Base-by-base conservation (phyloP, 2,113 vertebrate genomes). In the Salvelinus sp. region DNA sequence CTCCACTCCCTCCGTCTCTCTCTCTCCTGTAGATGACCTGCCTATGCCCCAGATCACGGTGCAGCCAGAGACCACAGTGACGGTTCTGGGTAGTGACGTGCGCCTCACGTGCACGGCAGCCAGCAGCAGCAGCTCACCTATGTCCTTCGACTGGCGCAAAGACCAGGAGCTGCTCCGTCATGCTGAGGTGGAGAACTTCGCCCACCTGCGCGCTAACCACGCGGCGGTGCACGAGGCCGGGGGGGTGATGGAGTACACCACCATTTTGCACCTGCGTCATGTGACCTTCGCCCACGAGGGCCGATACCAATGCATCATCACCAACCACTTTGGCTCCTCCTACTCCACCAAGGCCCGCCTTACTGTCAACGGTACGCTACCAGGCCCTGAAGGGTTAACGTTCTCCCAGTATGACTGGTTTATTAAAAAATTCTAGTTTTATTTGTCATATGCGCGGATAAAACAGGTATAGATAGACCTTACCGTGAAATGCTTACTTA, bases 301-400 rank as follows among this genome's bases (percentile, higher is more conserved):
- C 0, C 96, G 95, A 12, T 99, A 99, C 89, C 98, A 99, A 88
- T 99, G 98, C 72, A 91, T 99, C 91, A 97, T 99, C 94, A 96
- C 95, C 92, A 99, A 99, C 90, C 95, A 99, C 88, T 99, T 99
- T 0, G 98, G 98, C 83, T 97, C 97, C 63, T 96, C 97, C 72
- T 99, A 99, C 93, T 99, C 98, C 18, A 95, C 78, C 86, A 98
- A 98, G 86, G 97, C 97, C 62, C 92, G 93, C 0, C 94, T 99
- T 87, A 93, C 95, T 0, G 97, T 99, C 48, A 98, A 97, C 0
- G 96, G 98, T 99, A 91, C 5, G 58, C 58, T 54, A 91, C 84
- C 87, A 83, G 87, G 85, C 87, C 80, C 90, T 93, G 50, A 54
- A 54, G 50, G 14, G 50, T 54, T 14, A 54, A 54, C 50, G 1